Percentiles rank a stretch among this genome's conserved stretches.
phyloP scores from a whole-genome alignment of 2,797 vertebrate genomes.

The Nothura maculosa region DNA sequence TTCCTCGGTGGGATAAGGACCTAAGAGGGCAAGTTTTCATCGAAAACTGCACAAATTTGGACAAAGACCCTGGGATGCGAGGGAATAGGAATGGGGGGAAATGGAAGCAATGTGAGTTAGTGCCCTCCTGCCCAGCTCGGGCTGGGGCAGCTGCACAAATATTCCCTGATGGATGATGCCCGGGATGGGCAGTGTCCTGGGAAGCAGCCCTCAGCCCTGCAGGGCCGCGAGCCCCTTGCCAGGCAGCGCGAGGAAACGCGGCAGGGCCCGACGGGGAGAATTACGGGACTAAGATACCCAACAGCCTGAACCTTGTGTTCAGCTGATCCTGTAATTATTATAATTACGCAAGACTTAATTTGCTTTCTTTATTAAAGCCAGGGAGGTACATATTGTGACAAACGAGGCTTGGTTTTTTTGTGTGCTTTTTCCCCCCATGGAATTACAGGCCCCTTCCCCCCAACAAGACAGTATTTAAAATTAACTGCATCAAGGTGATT shows the following conservation, averaged over 20 bases:
- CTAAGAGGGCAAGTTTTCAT: neutral
- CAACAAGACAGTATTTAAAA: neutral
- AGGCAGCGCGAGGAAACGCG: neutral
- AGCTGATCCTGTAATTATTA: neutral
- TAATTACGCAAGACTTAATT: slow-evolving; percentile 27
- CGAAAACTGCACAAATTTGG: neutral
- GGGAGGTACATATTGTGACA: slow-evolving; percentile 20
- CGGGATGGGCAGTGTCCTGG: fast-evolving
- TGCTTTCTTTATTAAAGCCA: slow-evolving; percentile 33
- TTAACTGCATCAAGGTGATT: neutral
- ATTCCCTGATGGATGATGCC: neutral
- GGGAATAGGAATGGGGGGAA: neutral
- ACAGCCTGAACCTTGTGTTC: neutral
- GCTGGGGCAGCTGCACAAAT: neutral
- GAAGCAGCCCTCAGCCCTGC: too few relatives aligned
- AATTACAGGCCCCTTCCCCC: neutral
- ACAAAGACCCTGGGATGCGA: neutral
- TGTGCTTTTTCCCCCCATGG: neutral
- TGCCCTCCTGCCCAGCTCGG: neutral
- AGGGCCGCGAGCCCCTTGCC: neutral
- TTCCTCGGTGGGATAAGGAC: slow-evolving; percentile 6
- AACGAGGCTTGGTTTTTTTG: neutral
- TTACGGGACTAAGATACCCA: neutral
- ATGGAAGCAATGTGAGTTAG: neutral
- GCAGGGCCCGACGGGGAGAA: neutral